Conservation (phyloP, 1,140 invertebrate genomes). For the Aphelenchoides avenae region DNA sequence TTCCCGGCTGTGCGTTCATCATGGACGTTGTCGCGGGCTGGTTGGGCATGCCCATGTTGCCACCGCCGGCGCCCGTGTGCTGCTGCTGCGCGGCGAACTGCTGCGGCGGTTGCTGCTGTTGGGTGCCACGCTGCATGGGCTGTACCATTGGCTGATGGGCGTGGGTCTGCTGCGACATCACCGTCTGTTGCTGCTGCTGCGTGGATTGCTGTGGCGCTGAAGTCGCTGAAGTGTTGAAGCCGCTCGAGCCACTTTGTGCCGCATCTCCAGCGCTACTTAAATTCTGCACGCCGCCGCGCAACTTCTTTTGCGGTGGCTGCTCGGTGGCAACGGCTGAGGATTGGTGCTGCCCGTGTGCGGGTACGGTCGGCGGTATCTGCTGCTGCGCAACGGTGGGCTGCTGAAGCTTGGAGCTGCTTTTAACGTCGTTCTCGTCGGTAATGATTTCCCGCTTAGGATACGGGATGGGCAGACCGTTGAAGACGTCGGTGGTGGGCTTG, state of each 20-base stretch:
- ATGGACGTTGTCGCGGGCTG: slow-evolving; percentile 11
- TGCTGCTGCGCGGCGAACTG: background rate
- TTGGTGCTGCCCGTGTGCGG: background rate
- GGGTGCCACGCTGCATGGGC: background rate
- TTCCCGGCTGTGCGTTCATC: slow-evolving; percentile 16
- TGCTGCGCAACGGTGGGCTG: slow-evolving; percentile 4
- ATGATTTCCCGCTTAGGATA: slow-evolving; percentile 96
- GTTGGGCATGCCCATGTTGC: slow-evolving; percentile 12
- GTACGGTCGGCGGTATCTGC: slow-evolving; percentile 3
- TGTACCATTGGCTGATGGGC: slow-evolving; percentile 1
- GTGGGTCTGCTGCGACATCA: background rate
- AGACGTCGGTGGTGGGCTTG: slow-evolving; percentile 80
- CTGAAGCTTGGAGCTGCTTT: slow-evolving; percentile 19
- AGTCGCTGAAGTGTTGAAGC: background rate
- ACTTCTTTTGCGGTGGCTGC: slow-evolving; percentile 5
- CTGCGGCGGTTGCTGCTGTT: slow-evolving; percentile 21
- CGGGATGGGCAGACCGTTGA: slow-evolving; percentile 87
- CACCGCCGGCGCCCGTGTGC: background rate
- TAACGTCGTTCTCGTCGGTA: slow-evolving; percentile 90
- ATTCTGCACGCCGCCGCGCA: background rate
- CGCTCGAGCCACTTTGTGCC: slow-evolving; percentile 7
- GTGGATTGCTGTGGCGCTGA: background rate
- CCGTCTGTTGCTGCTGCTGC: background rate
- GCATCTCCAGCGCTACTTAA: slow-evolving; percentile 7
- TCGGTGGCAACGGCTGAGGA: background rate